Evolutionary conservation across 1,140 invertebrate species (phyloP).

Genomic region (Diplogasteroides magnus): DNA sequence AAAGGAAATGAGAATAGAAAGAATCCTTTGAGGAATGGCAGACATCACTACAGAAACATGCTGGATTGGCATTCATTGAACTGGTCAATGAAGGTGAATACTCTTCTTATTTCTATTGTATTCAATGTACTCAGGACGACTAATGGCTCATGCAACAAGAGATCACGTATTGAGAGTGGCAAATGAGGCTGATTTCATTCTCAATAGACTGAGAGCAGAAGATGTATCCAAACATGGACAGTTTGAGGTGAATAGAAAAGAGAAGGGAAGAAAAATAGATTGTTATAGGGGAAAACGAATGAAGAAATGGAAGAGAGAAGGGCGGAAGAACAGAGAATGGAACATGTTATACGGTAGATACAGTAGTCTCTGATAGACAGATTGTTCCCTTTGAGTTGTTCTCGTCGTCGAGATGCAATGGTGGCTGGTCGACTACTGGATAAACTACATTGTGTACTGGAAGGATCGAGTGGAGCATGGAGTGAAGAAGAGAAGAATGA

Average conservation of each 20-base stretch:
- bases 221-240: slow-evolving; percentile 97
- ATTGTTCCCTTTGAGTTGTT: no score
- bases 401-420: background rate
- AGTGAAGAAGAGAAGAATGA: background rate
- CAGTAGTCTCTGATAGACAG: no score
- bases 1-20: background rate
- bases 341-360: background rate
- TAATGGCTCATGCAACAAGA: slow-evolving; percentile 95
- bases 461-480: background rate
- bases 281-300: background rate
- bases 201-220: slow-evolving; percentile 95
- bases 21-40: slow-evolving; percentile 80
- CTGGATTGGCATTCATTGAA: slow-evolving; percentile 96
- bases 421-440: background rate
- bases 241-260: slow-evolving; percentile 69
- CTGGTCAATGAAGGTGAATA: slow-evolving; percentile 90
- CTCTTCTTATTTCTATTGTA: slow-evolving; percentile 36
- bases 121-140: slow-evolving; percentile 59
- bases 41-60: slow-evolving; percentile 97
- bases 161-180: slow-evolving; percentile 98
- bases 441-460: background rate
- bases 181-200: slow-evolving; percentile 98
- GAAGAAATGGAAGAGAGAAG: slow-evolving; percentile 1
- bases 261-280: slow-evolving; percentile 21
- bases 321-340: slow-evolving; percentile 26